phyloP scores from a whole-genome alignment of 1,140 invertebrate species.

The Oscheius sp. region DNA sequence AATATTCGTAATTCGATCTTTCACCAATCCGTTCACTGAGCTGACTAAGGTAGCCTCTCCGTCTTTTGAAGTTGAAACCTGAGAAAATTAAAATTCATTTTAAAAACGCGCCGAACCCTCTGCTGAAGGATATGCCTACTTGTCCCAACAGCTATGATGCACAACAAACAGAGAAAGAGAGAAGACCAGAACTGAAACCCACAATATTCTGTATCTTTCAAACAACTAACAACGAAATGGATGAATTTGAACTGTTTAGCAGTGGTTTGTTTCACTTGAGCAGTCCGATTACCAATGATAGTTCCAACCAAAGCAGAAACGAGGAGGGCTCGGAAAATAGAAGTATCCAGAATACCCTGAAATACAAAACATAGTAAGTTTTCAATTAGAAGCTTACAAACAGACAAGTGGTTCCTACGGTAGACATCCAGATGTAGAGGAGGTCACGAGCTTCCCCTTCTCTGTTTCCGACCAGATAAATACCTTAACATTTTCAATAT shows the following conservation, averaged over 20 bases:
- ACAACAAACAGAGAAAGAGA: constrained; percentile 32
- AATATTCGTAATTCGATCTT: background rate
- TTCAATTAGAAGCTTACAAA: constrained; percentile 9
- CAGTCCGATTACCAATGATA: constrained; percentile 30
- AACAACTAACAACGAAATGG: constrained; percentile 20
- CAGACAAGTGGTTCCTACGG: constrained; percentile 17
- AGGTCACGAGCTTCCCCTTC: constrained; percentile 8
- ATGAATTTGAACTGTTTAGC: constrained; percentile 11
- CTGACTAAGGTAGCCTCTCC: constrained; percentile 5
- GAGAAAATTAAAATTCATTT: background rate
- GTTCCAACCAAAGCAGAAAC: constrained; percentile 21
- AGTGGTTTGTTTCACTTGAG: background rate
- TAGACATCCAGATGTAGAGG: constrained; percentile 29
- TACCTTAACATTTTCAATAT: constrained; percentile 11
- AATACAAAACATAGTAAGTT: background rate
- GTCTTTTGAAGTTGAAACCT: constrained; percentile 2
- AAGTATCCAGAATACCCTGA: constrained; percentile 11
- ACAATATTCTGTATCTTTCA: background rate
- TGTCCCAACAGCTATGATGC: constrained; percentile 12
- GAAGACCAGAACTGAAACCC: constrained; percentile 44
- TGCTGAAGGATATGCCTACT: constrained; percentile 8
- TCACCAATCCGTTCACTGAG: background rate
- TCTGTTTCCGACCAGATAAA: constrained; percentile 30
- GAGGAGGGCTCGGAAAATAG: constrained; percentile 26
- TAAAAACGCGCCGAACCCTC: background rate